Base-by-base conservation (phyloP, 2,797 vertebrate genomes). In the Leucoraja ocellata region DNA sequence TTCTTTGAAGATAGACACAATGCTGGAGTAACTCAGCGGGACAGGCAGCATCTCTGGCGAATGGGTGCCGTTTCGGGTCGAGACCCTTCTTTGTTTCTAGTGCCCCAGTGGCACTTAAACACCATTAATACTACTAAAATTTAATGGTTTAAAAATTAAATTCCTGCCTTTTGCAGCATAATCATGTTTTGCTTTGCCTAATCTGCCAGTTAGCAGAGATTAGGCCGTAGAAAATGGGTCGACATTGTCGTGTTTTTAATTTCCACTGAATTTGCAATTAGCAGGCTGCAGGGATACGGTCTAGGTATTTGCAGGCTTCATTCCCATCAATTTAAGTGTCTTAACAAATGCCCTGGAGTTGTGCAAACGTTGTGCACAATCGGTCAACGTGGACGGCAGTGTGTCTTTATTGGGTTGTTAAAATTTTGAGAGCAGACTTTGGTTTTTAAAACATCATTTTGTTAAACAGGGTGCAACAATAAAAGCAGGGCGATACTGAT, bases 401-500 rank as follows among this genome's bases (percentile, higher is more conserved):
- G 46, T 39, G 63, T 74, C 21, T 88, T 88, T 88, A 88, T 92
- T 92, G 71, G 90, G 71, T 92, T 92, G 90, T 92, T 28, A 92
- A 92, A 92, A 92, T 92, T 36, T 73, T 92, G 68, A 54, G 28
- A 92, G 71, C 90, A 25, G 90, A 58, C 71, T 39, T 74, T 13
- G 36, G 71, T 92, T 92, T 74, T 92, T 54, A 54, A 92, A 92
- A 92, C 76, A 39, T 46, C 71, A 92, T 95, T 95, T 94, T 81
- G 94, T 95, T 94, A 95, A 96, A 96, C 94, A 93, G 95, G 96
- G 96, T 95, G 96, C 96, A 96, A 96, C 96, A 97, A 97, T 96
- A 96, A 96, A 96, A 95, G 96, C 95, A 96, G 96, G 96, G 96
- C 97, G 96, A 97, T 96, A 96, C 97, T 97, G 96, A 96, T 96